Evolutionary conservation across 1,140 invertebrate species (phyloP).

Genomic region (Pararge aegeria): DNA sequence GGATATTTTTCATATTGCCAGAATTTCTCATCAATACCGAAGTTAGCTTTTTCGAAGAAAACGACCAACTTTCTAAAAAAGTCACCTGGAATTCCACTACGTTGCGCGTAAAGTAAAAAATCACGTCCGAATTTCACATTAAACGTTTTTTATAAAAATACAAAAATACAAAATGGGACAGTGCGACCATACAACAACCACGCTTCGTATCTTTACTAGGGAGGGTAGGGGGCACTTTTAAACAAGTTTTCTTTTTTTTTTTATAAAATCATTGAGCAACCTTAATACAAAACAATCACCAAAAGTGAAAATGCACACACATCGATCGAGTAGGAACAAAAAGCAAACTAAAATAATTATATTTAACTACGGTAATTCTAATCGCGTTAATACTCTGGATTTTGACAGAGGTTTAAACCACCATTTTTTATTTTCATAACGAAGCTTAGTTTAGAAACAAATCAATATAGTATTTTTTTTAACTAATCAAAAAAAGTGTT

Average conservation of each 20-base stretch:
- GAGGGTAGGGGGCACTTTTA: slow-evolving; percentile 47
- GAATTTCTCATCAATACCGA: not conserved
- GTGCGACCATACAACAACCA: slow-evolving; percentile 62
- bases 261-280: slow-evolving; percentile 68
- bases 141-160: slow-evolving; percentile 76
- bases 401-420: not conserved
- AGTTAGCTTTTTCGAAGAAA: not conserved
- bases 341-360: not conserved
- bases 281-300: slow-evolving; percentile 48
- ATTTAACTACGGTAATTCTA: not conserved
- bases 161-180: slow-evolving; percentile 79
- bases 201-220: slow-evolving; percentile 51
- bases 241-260: slow-evolving; percentile 35
- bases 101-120: slow-evolving; percentile 71
- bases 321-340: slow-evolving; percentile 19
- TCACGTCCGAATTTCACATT: slow-evolving; percentile 69
- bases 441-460: not conserved
- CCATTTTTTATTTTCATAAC: not conserved
- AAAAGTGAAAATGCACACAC: slow-evolving; percentile 50
- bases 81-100: slow-evolving; percentile 11
- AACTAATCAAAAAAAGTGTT: slow-evolving; percentile 38
- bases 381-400: too few species aligned
- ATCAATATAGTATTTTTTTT: not conserved
- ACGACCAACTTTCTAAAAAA: not conserved
- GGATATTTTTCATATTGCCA: not conserved